Evolutionary conservation across 2,113 vertebrate genomes (phyloP).

Genomic region (Muntiacus muntjak): DNA sequence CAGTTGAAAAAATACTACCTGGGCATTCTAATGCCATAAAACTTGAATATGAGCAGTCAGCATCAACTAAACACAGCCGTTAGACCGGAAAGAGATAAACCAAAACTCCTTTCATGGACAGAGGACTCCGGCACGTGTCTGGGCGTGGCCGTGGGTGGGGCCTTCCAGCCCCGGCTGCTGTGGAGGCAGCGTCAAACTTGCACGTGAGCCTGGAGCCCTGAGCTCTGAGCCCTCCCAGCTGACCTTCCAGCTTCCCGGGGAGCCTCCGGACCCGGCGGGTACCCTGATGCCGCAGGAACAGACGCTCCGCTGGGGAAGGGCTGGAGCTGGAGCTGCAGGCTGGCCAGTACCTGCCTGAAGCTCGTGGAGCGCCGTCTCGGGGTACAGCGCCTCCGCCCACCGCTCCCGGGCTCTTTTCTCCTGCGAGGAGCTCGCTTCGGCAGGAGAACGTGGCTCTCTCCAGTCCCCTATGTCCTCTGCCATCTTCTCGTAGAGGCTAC

Average conservation of each 20-base stretch:
- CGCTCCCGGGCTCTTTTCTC: neutral
- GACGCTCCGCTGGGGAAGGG: neutral
- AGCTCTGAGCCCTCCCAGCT: neutral
- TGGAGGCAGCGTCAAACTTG: neutral
- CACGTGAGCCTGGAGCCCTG: neutral
- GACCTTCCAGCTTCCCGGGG: neutral
- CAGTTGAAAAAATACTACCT: neutral
- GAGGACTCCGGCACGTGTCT: neutral
- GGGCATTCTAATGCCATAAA: neutral
- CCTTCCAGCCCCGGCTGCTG: neutral
- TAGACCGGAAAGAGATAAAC: neutral
- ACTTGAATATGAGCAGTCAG: neutral
- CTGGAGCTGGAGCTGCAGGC: neutral
- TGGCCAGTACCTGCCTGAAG: too few species aligned
- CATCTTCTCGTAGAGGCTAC: neutral
- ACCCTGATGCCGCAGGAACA: neutral
- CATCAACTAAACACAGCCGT: neutral
- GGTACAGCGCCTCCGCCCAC: too few species aligned
- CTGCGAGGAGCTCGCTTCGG: rapidly evolving
- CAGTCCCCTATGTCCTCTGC: neutral
- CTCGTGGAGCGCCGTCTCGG: neutral
- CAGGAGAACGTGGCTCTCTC: neutral
- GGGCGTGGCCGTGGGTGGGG: too few species aligned
- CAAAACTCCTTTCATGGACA: neutral
- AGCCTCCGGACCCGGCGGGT: neutral